Evolutionary conservation across 2,888 invertebrate genomes (phyloP), one percentile per base, ranked within the genome.

Genomic region (Lasioglossum lativentre): DNA sequence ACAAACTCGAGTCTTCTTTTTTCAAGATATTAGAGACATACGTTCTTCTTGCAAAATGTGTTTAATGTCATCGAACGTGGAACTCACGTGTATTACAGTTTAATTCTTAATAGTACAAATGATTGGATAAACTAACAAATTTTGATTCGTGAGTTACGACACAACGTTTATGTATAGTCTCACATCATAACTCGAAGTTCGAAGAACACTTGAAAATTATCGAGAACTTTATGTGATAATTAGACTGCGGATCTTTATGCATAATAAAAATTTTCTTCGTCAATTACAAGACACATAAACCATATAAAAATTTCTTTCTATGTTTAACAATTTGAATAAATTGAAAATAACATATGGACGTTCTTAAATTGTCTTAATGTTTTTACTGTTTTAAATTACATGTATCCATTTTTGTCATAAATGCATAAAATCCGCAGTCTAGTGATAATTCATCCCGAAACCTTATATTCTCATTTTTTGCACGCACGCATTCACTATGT

Each of bases 401-500:
- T n/a, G n/a, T n/a, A n/a, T n/a, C n/a, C n/a, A n/a, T n/a, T n/a
- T n/a, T n/a, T n/a, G n/a, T n/a, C n/a, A n/a, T n/a, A n/a, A n/a
- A n/a, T n/a, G n/a, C n/a, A n/a, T n/a, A n/a, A n/a, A n/a, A n/a
- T n/a, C n/a, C n/a, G n/a, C n/a, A n/a, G n/a, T n/a, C n/a, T n/a
- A n/a, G 23, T 16, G 23, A 52, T 38, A 52, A 38, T 68, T 6
- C 12, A 45, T n/a, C 19, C 27, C 34, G 34, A 77, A 68, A 47
- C 40, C 40, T 77, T 77, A 52, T 40, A 70, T 40, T 71, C 70
- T 56, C 12, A 27, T 77, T 19, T 73, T 30, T 10, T 52, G 34
- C 38, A 66, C 10, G 38, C 34, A 68, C 47, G 16, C 76, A 52
- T n/a, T 56, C 56, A 56, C n/a, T 56, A 23, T 52, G 14, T 19